Base-by-base conservation (phyloP, 2,888 invertebrate genomes). In the Ichneumoninae sp. region DNA sequence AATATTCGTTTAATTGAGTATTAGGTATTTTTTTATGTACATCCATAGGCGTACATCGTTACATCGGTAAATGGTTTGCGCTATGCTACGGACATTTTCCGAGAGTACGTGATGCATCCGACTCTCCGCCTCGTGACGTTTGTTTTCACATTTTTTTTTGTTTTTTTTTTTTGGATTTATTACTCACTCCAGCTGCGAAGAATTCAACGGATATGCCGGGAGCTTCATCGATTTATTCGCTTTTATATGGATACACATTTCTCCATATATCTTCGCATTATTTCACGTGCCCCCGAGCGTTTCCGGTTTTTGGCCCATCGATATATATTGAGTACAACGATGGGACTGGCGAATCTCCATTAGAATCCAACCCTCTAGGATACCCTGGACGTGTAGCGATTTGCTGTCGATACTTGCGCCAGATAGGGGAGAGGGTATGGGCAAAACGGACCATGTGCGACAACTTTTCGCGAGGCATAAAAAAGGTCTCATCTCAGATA, bases 1-100 rank as follows among this genome's bases (percentile, higher is more conserved):
- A 36, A 71, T 79, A 83, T 85, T 70, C 54, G 47, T 83, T 83
- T 83, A 76, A 50, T 72, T 66, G 16, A 83, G 57, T 76, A 65
- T 65, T 30, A 74, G 57, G 47, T 79, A 72, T 82, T 78, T 80
- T 82, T 82, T 79, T 80, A 71, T 83, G 72, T 82, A 83, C 68
- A 77, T 65, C 70, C 36, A 74, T 75, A 71, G 70, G 66, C 68
- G 47, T 83, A 82, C 52, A 40, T 72, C 47, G 65, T 83, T 82
- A 74, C 54, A 80, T 80, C 60, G 54, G 72, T 72, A 77, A 82
- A 84, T 52, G 69, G 54, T 65, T 79, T 80, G 60, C 68, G 33
- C 75, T 57, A 68, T 77, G 22, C 22, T 74, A 40, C 74, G 65
- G 77, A 74, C 57, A 71, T 52, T 50, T 52, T 62, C 40, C 60